These are phyloP conservation scores for Amblyornis subalaris DNA, from an alignment of 2,113 vertebrate genomes.

Conservation along the genomic window DNA sequence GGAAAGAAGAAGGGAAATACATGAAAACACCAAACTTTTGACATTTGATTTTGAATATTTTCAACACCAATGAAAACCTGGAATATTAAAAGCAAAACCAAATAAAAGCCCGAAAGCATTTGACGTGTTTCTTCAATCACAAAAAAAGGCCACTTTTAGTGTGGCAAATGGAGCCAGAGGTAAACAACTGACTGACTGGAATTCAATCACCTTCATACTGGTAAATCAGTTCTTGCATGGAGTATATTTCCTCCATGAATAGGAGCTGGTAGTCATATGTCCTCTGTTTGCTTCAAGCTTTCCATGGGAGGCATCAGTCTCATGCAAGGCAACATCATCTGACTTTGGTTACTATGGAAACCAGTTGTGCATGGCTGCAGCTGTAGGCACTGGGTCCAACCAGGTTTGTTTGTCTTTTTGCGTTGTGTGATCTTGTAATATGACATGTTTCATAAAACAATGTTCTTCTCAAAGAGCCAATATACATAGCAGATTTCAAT, in stretches of 20 bases:
- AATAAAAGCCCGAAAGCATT: neutral
- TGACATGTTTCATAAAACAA: neutral
- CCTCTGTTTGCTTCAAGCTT: neutral
- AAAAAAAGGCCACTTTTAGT: neutral
- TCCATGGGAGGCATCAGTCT: neutral
- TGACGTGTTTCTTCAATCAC: neutral
- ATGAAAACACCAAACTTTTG: neutral
- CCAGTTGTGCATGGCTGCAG: rapidly evolving
- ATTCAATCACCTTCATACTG: neutral
- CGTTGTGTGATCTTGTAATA: neutral
- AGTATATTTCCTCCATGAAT: neutral
- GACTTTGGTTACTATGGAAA: neutral
- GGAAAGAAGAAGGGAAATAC: neutral
- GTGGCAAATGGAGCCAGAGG: neutral
- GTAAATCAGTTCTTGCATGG: neutral
- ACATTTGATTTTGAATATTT: neutral
- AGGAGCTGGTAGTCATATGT: neutral
- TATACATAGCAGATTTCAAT: neutral
- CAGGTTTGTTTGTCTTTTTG: neutral
- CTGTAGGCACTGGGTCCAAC: neutral
- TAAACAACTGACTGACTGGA: neutral
- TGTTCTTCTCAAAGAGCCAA: neutral
- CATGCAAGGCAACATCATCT: neutral
- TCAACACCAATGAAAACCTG: neutral
- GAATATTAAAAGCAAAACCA: neutral